Evolutionary conservation across 1,140 invertebrate species (phyloP), one percentile per base, ranked within the genome.

Genomic region (Nasonia giraulti): DNA sequence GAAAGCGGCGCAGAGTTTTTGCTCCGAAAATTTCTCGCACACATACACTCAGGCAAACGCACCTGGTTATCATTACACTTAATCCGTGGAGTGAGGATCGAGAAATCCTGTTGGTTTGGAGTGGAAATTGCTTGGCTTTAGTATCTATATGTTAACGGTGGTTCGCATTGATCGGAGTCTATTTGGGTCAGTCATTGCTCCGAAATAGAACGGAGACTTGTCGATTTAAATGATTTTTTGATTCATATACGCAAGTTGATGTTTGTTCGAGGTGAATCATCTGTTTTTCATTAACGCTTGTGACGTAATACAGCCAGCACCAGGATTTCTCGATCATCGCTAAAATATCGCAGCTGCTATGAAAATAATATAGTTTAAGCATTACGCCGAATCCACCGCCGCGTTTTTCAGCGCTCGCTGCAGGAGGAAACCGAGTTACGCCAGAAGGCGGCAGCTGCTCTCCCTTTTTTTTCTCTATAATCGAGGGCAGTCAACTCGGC

Each of bases 401-500:
- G 55, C 17, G 55, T 20, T n/a, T 20, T n/a, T 62, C 55, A 3
- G 55, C 55, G 14, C 17, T 62, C 55, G 37, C 37, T 44, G 55
- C 17, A n/a, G 55, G 55, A 62, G 55, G 55, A 62, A 62, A 62
- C 20, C 55, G 17, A 62, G 17, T 20, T n/a, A 62, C 55, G 55
- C 17, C 20, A 44, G 7, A 62, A 20, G 20, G 20, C 55, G 55
- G 3, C 55, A 20, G 20, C 55, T 62, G 14, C 55, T 17, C 17
- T 55, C 5, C 17, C 55, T 62, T 62, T 62, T 20, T 20, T 27
- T 62, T 62, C 17, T 62, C n/a, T n/a, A 71, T 73, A 47, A 81
- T 71, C 40, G 37, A 50, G 68, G 44, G 37, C 68, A 73, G 40
- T 81, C 37, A 71, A 80, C 66, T 80, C 68, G 69, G 66, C 12